Evolutionary conservation across 2,113 vertebrate species (phyloP), one percentile per base, ranked within the genome.

Genomic region (Tyrannus savana): DNA sequence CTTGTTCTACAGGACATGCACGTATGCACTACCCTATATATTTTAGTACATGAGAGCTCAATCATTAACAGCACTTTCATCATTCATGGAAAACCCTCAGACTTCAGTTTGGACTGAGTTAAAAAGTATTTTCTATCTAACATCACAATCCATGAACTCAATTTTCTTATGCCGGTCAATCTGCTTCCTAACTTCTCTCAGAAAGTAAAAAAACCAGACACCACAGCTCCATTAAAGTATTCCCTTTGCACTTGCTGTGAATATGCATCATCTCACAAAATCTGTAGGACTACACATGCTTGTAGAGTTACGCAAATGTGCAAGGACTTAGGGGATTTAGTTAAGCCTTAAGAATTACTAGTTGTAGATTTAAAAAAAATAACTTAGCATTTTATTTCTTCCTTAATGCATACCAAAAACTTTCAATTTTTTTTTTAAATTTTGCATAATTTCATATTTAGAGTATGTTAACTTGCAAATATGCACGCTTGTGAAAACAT

Each of bases 331-430:
- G 14, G 46, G 73, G 85, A 93, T 79, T 94, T 90, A 93, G 68
- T 84, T 89, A 81, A 92, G 53, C 68, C 66, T 93, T 72, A 63
- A 75, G 86, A 95, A 83, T 55, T 49, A 92, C 73, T 68, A 84
- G 30, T 46, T 53, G 89, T 7, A 81, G 78, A 84, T 71, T 87
- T 86, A 5, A 25, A 16, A 49, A 49, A 96, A 90, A 86, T 12
- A 88, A 78, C 3, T 2, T 33, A 42, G 39, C 24, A 42, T 53
- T 81, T 83, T 80, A 79, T 67, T 85, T 83, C 30, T 88, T 90
- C 79, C 52, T 93, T 86, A 75, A 59, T 52, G 79, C 63, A 84
- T 16, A 88, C 13, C 30, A 88, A 86, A 56, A 79, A 33, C 9
- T 22, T 81, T 58, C 31, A 76, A 76, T 12, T 8, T 50, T 0